phyloP scores from a whole-genome alignment of 2,888 invertebrate genomes.

The Tryphoninae sp. region DNA sequence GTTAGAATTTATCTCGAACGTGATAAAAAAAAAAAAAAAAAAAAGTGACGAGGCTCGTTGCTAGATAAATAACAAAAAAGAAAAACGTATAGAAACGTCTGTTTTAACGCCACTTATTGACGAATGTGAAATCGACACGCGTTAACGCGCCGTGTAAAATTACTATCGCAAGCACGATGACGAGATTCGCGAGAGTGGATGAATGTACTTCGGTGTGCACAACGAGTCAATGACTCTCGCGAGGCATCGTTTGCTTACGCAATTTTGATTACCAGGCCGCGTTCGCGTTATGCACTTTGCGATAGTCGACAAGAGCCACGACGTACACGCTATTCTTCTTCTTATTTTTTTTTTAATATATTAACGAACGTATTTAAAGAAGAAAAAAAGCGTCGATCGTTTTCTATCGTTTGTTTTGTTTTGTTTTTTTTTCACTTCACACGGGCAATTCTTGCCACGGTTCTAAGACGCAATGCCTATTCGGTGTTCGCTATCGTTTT shows the following conservation, averaged over 20 bases:
- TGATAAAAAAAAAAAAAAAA: constrained; percentile 31
- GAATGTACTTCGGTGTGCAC: constrained; percentile 11
- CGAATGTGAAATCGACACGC: constrained; percentile 45
- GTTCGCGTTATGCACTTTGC: constrained; percentile 37
- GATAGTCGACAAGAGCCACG: constrained; percentile 27
- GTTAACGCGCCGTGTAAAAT: constrained; percentile 39
- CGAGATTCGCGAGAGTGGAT: constrained; percentile 19
- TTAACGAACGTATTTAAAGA: not conserved
- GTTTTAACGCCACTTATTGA: constrained; percentile 31
- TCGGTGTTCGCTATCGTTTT: constrained; percentile 44
- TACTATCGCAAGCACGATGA: constrained; percentile 16
- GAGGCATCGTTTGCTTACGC: constrained; percentile 54
- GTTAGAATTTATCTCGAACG: constrained; percentile 26
- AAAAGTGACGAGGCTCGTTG: not conserved
- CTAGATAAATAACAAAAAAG: constrained; percentile 10
- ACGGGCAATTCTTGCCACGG: not conserved
- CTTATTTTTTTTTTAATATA: not conserved
- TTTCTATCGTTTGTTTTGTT: not conserved
- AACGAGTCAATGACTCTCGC: constrained; percentile 60
- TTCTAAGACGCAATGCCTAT: not conserved
- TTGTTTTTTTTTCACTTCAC: not conserved
- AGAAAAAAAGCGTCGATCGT: not conserved
- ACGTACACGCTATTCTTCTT: not conserved
- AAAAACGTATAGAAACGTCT: constrained; percentile 8
- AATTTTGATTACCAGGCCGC: constrained; percentile 50